Base-by-base conservation (phyloP, 1,140 invertebrate species). In the Drosophila lacertosa region DNA sequence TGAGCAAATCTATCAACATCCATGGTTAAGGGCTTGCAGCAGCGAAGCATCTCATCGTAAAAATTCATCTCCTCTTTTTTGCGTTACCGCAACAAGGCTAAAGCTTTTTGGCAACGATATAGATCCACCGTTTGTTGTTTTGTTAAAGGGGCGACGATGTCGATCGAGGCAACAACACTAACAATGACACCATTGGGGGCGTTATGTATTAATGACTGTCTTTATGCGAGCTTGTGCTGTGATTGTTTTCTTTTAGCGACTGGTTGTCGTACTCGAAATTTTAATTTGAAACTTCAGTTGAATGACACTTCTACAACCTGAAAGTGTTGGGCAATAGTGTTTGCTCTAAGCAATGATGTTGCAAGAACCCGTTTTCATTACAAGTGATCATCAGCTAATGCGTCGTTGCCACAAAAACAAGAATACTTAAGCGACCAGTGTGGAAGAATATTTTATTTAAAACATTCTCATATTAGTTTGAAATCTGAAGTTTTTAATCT, bases 181-280 rank as follows among this genome's bases (percentile, higher is more conserved):
- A 26, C 50, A 29, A 44, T 39, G 48, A 55, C 48, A 24, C 29
- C 59, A 42, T 76, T 76, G 80, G 86, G 81, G 80, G 80, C 76
- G 80, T 80, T 63, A 42, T 48, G 67, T 76, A 80, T 86, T 73
- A 86, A 83, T 82, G 74, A 80, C 76, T 86, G 67, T 86, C 74
- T 84, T 83, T 84, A 68, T 84, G 72, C 48, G 75, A 53, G 76
- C 62, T 79, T 32, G 75, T 58, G 44, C 59, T 60, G 76, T 84
- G 80, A 73, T 83, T 84, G 80, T 79, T 84, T 84, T 83, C 71
- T 62, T 72, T 70, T 70, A 54, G 66, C 57, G 69, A 53, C 55
- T 42, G 70, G 24, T 59, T 33, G 54, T 48, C 39, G 50, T 62
- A 53, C 58, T 76, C 53, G 33, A 74, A 86, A 76, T 73, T 80